Conservation (phyloP, 2,888 invertebrate genomes). For the Nesidiocoris tenuis region DNA sequence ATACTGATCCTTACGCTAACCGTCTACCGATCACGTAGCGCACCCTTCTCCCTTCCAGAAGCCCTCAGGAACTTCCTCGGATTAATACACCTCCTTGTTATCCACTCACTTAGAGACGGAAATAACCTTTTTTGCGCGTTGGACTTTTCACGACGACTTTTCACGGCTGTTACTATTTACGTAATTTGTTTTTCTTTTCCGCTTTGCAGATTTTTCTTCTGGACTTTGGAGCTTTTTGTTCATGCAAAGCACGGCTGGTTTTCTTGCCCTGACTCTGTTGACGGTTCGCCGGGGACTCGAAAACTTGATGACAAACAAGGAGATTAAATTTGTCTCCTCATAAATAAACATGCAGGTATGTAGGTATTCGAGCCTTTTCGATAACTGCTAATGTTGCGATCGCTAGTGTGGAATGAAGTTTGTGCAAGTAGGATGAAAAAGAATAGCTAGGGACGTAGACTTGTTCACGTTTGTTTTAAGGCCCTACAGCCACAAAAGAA, state of each 20-base stretch:
- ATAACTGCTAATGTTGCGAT: no score
- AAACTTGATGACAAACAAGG: no score
- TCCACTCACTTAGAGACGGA: slow-evolving; percentile 34
- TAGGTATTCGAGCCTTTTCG: no score
- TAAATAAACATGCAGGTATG: no score
- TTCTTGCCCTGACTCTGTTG: no score
- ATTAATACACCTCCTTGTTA: slow-evolving; percentile 40
- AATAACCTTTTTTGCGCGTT: slow-evolving; percentile 30
- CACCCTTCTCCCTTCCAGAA: background rate
- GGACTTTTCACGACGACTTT: slow-evolving; percentile 19
- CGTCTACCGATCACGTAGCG: slow-evolving; percentile 40
- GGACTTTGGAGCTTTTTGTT: background rate
- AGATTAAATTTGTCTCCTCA: no score
- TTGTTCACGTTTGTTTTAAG: no score
- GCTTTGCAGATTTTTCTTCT: background rate
- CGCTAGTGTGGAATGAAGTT: no score
- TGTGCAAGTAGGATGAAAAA: no score
- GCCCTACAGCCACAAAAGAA: no score
- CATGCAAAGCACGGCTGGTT: background rate
- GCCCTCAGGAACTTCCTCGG: slow-evolving; percentile 17
- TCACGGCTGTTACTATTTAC: slow-evolving; percentile 30
- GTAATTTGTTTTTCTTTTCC: slow-evolving; percentile 32
- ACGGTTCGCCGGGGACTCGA: no score
- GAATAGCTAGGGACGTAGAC: no score
- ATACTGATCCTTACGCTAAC: slow-evolving; percentile 37